A percentile compares a stretch with the other conserved stretches of the same genome.
Conservation (phyloP, 2,797 vertebrate genomes). For the Hafferia zeledoni region DNA sequence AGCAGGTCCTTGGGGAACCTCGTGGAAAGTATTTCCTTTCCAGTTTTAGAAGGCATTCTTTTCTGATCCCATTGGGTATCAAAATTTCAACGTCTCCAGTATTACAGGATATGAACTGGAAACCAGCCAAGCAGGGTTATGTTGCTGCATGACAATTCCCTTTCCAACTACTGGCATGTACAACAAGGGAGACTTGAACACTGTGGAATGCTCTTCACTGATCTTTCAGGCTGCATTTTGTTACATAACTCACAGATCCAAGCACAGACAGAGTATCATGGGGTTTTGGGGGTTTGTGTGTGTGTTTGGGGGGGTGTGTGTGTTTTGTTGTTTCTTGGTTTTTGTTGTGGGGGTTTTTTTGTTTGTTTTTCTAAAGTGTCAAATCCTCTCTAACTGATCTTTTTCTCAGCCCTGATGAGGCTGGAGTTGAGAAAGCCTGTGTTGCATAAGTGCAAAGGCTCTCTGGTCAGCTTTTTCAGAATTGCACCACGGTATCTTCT, state of each 20-base stretch:
- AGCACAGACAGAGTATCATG: background rate
- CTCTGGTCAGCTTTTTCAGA: background rate
- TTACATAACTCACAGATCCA: background rate
- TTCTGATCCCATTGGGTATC: slow-evolving; percentile 52
- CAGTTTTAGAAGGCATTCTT: slow-evolving; percentile 58
- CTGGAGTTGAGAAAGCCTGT: background rate
- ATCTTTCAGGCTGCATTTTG: background rate
- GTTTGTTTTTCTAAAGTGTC: background rate
- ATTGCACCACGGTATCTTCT: background rate
- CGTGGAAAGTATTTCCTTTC: slow-evolving; percentile 56
- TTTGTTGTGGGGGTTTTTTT: background rate
- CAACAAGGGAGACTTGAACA: background rate
- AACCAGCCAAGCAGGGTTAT: slow-evolving; percentile 43
- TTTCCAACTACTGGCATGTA: background rate
- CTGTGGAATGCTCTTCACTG: background rate
- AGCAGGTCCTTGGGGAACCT: slow-evolving; percentile 18
- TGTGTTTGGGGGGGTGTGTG: background rate
- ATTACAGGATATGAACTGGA: slow-evolving; percentile 71
- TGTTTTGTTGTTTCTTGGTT: background rate
- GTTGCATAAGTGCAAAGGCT: background rate
- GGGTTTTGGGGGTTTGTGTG: background rate
- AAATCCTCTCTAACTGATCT: background rate
- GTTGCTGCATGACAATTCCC: slow-evolving; percentile 27
- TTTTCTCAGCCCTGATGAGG: background rate
- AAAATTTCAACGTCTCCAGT: slow-evolving; percentile 41